A percentile compares a stretch with the other conserved stretches of the same genome.
Conservation (phyloP, 2,797 vertebrate species). For the Argya squamiceps region DNA sequence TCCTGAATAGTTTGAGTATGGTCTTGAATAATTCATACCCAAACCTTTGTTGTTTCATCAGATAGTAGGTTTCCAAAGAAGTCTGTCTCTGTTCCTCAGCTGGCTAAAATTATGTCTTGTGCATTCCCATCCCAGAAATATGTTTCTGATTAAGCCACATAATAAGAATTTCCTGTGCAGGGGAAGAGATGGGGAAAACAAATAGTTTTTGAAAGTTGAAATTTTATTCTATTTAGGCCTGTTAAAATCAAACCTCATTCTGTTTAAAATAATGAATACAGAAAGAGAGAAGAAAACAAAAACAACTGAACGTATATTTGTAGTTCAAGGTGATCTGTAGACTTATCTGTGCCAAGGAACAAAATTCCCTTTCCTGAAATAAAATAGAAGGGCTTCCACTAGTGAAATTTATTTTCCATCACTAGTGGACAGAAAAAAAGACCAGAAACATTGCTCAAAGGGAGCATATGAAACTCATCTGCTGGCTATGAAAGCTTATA, state of each 20-base stretch:
- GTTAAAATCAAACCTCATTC: background rate
- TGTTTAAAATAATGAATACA: background rate
- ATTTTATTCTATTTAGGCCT: constrained; percentile 19
- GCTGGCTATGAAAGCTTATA: background rate
- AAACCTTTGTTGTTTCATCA: constrained; percentile 56
- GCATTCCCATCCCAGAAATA: constrained; percentile 47
- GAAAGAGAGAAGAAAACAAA: background rate
- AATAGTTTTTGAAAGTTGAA: constrained; percentile 29
- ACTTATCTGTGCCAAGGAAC: background rate
- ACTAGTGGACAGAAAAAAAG: background rate
- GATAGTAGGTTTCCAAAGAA: constrained; percentile 58
- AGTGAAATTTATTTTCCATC: background rate
- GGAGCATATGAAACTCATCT: background rate
- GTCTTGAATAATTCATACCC: constrained; percentile 72
- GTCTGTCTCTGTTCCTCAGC: constrained; percentile 53
- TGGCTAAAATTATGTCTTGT: constrained; percentile 59
- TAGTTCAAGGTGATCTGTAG: background rate
- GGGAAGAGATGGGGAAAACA: constrained; percentile 38
- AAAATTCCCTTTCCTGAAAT: background rate
- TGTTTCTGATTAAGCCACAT: constrained; percentile 64
- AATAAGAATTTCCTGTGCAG: constrained; percentile 42
- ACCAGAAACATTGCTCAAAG: background rate
- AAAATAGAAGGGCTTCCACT: background rate
- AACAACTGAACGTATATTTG: background rate
- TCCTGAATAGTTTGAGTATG: constrained; percentile 38